These are phyloP conservation scores for Anoplophora glabripennis DNA, from an alignment of 1,140 invertebrate species.

Conservation along the genomic window DNA sequence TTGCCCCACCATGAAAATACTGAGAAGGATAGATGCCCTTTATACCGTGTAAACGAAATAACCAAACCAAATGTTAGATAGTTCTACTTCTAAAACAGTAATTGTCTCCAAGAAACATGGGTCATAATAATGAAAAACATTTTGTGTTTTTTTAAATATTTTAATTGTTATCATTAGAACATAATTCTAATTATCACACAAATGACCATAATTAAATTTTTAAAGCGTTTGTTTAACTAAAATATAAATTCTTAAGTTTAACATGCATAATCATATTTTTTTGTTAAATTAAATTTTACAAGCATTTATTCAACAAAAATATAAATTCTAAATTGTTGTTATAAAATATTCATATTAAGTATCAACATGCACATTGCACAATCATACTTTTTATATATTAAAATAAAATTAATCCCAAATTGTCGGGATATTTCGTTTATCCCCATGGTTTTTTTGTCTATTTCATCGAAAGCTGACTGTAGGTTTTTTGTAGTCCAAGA, in stretches of 20 bases:
- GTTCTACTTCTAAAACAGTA: background rate
- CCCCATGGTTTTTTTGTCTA: background rate
- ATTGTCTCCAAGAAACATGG: background rate
- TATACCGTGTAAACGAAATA: background rate
- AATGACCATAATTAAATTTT: background rate
- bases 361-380: too few species aligned
- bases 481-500: slow-evolving; percentile 11
- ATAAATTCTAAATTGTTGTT: too few species aligned
- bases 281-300: too few species aligned
- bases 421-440: too few species aligned
- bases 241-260: background rate
- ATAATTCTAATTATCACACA: slow-evolving; percentile 1
- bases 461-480: slow-evolving; percentile 14
- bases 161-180: background rate
- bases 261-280: background rate
- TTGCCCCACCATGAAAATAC: background rate
- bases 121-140: background rate
- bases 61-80: background rate
- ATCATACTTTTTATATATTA: too few species aligned
- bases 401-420: background rate
- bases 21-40: background rate
- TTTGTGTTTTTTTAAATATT: background rate
- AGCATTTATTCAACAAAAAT: too few species aligned
- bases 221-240: slow-evolving; percentile 1
- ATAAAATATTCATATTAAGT: too few species aligned